Evolutionary conservation across 1,140 invertebrate genomes (phyloP), one percentile per base, ranked within the genome.

Genomic region (Sogatella furcifera): DNA sequence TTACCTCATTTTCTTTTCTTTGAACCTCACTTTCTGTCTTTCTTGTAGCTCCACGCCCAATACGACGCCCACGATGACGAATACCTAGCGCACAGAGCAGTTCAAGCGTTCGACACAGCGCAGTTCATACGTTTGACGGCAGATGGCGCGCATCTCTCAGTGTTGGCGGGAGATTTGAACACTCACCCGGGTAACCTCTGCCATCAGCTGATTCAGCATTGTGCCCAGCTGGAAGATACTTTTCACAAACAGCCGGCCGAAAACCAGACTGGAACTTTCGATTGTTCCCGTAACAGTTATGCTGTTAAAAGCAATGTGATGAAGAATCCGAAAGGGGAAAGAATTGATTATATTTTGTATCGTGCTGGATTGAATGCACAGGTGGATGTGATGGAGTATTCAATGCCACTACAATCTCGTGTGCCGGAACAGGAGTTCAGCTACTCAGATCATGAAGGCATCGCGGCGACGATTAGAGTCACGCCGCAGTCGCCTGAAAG

Each of bases 141-240:
- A 52, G 77, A 79, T 9, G 76, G 79, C 63, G 86, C 88, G 49
- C 89, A 96, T 76, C 73, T 92, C 13, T 82, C 86, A 17, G 84
- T 98, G 67, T 74, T 97, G 57, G 91, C 86, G 38, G 95, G 95
- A 8, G 95, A 98, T 77, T 82, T 97, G 6, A 98, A 98, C 74
- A 84, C 90, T 3, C 87, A 90, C 69, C 91, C 94, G 5, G 79
- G 81, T 21, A 89, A 95, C 72, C 78, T 97, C 55, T 86, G 91
- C 10, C 95, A 91, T 71, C 72, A 76, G 56, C 65, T 85, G 15
- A 73, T 84, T 28, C 60, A 68, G 21, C 71, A 73, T 53, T 76
- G 79, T 68, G 74, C 74, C 34, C 67, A 74, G 14, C 68, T 84
- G 14, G 59, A 68, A 10, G 83, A 85, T 69, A 63, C 77, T 5